Percentiles rank a stretch among this genome's conserved stretches.
These are phyloP conservation scores for Scaptomyza hsui DNA, from an alignment of 1,140 invertebrate species.

Conservation along the genomic window DNA sequence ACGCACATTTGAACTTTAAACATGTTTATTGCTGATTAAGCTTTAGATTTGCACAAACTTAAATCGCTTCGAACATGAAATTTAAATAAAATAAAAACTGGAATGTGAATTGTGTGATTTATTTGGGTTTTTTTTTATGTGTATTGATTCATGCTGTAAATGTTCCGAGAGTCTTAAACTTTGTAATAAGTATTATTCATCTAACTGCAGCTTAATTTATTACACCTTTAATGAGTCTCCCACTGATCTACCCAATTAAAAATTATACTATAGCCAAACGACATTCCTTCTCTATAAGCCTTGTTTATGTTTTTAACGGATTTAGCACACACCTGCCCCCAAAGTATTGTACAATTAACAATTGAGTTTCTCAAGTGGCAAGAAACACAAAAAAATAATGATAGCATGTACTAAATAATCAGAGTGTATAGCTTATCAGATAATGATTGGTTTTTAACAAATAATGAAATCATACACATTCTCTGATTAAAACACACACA, in stretches of 20 bases:
- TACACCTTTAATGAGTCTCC: constrained; percentile 5
- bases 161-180: background rate
- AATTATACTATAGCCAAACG: background rate
- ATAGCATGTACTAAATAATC: constrained; percentile 19
- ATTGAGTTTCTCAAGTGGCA: constrained; percentile 18
- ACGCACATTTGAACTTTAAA: background rate
- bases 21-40: background rate
- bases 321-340: constrained; percentile 13
- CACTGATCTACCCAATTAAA: constrained; percentile 3
- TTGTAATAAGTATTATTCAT: constrained; percentile 11
- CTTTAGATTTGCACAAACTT: background rate
- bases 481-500: constrained; percentile 10
- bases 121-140: background rate
- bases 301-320: background rate
- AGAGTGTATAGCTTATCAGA: constrained; percentile 25
- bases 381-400: constrained; percentile 10
- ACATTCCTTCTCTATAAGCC: constrained; percentile 8
- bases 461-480: constrained; percentile 26
- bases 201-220: constrained; percentile 2
- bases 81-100: background rate
- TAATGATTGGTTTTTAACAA: constrained; percentile 17
- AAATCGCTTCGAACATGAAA: background rate
- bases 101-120: background rate
- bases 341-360: constrained; percentile 8
- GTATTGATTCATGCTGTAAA: background rate